Percentiles rank a stretch among this genome's conserved stretches.
phyloP scores from a whole-genome alignment of 2,113 vertebrate genomes.

The Prinia subflava region DNA sequence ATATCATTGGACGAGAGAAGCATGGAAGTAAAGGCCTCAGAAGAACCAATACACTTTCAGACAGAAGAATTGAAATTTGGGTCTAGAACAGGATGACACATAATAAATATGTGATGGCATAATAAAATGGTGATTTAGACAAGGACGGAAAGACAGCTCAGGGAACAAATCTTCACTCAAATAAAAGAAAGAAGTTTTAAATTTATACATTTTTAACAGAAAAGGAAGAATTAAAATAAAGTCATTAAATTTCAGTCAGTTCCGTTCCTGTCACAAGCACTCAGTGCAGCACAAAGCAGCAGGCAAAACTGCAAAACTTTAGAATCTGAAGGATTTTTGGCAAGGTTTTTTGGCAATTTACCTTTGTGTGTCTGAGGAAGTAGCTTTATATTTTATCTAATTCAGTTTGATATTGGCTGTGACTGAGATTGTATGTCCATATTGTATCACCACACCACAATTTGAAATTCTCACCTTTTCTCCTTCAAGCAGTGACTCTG shows the following conservation, averaged over 20 bases:
- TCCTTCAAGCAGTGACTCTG: background rate
- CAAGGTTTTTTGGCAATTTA: background rate
- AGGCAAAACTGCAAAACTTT: background rate
- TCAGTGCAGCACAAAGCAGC: background rate
- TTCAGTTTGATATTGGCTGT: background rate
- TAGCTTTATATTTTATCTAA: background rate
- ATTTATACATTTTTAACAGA: background rate
- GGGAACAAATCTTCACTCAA: background rate
- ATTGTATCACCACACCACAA: background rate
- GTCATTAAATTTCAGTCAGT: background rate
- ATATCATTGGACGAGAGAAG: background rate
- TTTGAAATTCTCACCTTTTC: background rate
- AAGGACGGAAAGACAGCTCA: background rate
- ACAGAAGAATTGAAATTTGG: background rate
- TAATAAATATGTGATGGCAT: too few relatives aligned
- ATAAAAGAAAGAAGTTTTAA: background rate
- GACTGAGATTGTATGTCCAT: background rate
- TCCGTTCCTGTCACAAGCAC: background rate
- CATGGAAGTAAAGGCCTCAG: background rate
- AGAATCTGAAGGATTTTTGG: background rate
- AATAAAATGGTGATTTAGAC: background rate
- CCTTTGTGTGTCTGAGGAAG: background rate
- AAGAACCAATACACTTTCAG: background rate
- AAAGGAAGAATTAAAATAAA: background rate
- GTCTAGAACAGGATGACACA: background rate